Conservation (phyloP, 2,113 vertebrate genomes). For the Strigops habroptila region DNA sequence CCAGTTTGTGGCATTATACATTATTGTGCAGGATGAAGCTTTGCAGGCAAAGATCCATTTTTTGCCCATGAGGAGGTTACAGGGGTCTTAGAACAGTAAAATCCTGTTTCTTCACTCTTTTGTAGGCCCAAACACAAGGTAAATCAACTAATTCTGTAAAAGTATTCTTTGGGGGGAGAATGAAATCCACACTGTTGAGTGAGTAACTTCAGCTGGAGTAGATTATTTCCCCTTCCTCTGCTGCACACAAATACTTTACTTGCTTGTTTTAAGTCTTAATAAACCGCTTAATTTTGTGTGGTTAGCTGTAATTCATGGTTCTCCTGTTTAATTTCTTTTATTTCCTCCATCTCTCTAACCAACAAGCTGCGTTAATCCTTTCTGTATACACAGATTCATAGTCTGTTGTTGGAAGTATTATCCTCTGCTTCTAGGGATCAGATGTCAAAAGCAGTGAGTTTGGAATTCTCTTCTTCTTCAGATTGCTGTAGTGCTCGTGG, state of each 20-base stretch:
- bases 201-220: not conserved
- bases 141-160: not conserved
- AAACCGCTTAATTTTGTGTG: not conserved
- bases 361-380: not conserved
- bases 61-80: not conserved
- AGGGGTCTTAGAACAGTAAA: not conserved
- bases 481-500: not conserved
- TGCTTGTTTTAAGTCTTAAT: not conserved
- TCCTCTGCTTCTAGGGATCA: not conserved
- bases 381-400: not conserved
- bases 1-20: not conserved
- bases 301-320: not conserved
- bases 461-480: not conserved
- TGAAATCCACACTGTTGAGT: not conserved
- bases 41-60: not conserved
- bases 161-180: not conserved
- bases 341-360: not conserved
- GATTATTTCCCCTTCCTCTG: not conserved
- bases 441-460: not conserved
- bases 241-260: not conserved
- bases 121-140: not conserved
- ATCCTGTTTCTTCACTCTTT: not conserved
- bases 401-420: constrained; percentile 19
- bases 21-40: not conserved
- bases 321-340: not conserved